Evolutionary conservation across 2,888 invertebrate genomes (phyloP).

Genomic region (Apamea monoglypha): DNA sequence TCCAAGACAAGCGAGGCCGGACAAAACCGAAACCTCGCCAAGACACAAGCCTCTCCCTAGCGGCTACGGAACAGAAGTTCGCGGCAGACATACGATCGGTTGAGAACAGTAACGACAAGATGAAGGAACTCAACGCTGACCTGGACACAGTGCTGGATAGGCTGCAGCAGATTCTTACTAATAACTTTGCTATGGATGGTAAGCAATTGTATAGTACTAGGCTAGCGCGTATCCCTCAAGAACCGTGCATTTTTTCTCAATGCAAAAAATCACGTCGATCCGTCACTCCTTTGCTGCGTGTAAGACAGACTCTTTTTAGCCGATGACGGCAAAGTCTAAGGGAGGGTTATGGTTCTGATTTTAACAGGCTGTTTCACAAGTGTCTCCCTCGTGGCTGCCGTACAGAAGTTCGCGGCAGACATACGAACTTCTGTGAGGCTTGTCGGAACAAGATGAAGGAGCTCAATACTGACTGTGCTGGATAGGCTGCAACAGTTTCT

Average conservation of each 20-base stretch:
- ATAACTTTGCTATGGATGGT: constrained; percentile 91
- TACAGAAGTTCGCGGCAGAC: constrained; percentile 80
- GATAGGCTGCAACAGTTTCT: constrained; percentile 93
- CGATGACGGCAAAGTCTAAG: too few relatives aligned
- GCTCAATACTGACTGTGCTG: constrained; percentile 92
- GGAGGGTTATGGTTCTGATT: too few relatives aligned
- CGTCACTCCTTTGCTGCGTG: not conserved
- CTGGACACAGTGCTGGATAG: constrained; percentile 93
- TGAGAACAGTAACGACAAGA: constrained; percentile 83
- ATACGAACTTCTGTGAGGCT: constrained; percentile 75
- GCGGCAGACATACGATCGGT: constrained; percentile 83
- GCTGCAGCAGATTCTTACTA: constrained; percentile 93
- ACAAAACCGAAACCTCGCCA: constrained; percentile 19
- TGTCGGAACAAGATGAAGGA: constrained; percentile 87
- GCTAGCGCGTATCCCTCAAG: not conserved
- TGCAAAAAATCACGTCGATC: not conserved
- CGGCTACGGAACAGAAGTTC: constrained; percentile 81
- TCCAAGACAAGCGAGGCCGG: constrained; percentile 58
- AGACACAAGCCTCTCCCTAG: constrained; percentile 63
- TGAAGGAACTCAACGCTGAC: constrained; percentile 91
- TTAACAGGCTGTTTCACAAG: too few relatives aligned
- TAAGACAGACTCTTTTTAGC: not conserved
- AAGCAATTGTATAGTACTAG: not conserved
- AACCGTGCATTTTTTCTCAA: not conserved
- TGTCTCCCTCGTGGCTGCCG: too few relatives aligned